phyloP scores from a whole-genome alignment of 2,113 vertebrate species.

The Pyxicephalus adspersus region DNA sequence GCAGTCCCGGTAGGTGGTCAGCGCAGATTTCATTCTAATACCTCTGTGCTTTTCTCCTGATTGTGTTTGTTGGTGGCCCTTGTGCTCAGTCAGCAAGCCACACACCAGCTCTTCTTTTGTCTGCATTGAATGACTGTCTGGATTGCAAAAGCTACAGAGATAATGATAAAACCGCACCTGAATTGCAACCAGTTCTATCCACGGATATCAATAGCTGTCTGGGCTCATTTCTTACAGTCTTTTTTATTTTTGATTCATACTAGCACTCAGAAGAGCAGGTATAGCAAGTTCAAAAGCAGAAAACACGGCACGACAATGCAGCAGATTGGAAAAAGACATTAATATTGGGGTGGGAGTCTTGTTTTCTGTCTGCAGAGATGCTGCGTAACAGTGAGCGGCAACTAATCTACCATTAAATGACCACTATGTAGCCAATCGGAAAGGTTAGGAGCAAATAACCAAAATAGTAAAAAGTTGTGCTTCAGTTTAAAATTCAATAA shows the following conservation, averaged over 20 bases:
- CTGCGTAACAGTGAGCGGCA: too few species aligned
- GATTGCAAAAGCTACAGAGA: conserved; percentile 26
- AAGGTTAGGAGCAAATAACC: too few species aligned
- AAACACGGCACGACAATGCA: neutral
- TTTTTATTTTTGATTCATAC: neutral
- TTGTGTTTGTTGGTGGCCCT: conserved; percentile 16
- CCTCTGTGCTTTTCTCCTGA: neutral
- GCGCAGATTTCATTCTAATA: conserved; percentile 13
- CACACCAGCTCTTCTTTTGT: conserved; percentile 22
- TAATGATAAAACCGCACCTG: conserved; percentile 13
- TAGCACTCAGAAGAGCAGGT: conserved; percentile 5
- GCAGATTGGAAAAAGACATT: neutral
- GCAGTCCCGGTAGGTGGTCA: conserved; percentile 5
- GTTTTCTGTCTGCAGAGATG: too few species aligned
- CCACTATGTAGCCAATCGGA: too few species aligned
- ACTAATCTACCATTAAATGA: too few species aligned
- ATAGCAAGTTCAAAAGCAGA: conserved; percentile 8
- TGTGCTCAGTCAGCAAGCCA: neutral
- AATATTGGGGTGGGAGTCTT: too few species aligned
- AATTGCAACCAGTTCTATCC: conserved; percentile 22
- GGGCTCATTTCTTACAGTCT: neutral
- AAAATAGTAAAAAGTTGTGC: too few species aligned
- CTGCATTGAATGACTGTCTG: conserved; percentile 14
- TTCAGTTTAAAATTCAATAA: too few species aligned
- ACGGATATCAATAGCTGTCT: conserved; percentile 16